phyloP scores from a whole-genome alignment of 2,888 invertebrate genomes.

The Microdon myrmicae region DNA sequence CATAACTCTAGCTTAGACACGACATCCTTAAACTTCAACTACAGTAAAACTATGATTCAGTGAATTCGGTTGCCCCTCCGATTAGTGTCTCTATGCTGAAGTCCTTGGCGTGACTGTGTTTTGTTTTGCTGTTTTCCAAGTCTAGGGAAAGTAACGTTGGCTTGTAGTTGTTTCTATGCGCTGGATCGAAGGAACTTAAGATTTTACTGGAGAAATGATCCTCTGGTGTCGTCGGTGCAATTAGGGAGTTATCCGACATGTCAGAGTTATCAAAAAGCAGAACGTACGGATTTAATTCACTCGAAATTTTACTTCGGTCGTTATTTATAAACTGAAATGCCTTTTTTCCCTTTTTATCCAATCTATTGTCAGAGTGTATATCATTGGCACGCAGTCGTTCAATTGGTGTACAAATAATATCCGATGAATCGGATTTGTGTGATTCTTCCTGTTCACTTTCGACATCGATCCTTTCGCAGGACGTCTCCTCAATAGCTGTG shows the following conservation, averaged over 20 bases:
- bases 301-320: constrained; percentile 33
- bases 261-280: constrained; percentile 62
- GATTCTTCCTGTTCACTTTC: constrained; percentile 66
- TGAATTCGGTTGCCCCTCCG: constrained; percentile 60
- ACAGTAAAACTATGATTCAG: constrained; percentile 53
- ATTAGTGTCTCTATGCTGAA: constrained; percentile 67
- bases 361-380: neutral
- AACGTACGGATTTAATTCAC: constrained; percentile 55
- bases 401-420: constrained; percentile 58
- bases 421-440: constrained; percentile 64
- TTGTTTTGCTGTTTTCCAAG: constrained; percentile 58
- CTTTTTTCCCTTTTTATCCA: constrained; percentile 17
- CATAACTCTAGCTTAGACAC: constrained; percentile 5
- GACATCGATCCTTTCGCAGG: constrained; percentile 66
- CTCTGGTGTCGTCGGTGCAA: constrained; percentile 58
- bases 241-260: constrained; percentile 57
- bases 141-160: constrained; percentile 57
- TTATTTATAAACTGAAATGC: constrained; percentile 14
- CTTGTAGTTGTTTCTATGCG: constrained; percentile 53
- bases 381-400: constrained; percentile 33
- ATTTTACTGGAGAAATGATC: constrained; percentile 51
- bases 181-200: constrained; percentile 37
- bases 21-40: constrained; percentile 14
- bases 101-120: constrained; percentile 63
- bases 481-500: constrained; percentile 60